These are phyloP conservation scores for Rhinella marina DNA, from an alignment of 2,797 vertebrate genomes.

Conservation along the genomic window DNA sequence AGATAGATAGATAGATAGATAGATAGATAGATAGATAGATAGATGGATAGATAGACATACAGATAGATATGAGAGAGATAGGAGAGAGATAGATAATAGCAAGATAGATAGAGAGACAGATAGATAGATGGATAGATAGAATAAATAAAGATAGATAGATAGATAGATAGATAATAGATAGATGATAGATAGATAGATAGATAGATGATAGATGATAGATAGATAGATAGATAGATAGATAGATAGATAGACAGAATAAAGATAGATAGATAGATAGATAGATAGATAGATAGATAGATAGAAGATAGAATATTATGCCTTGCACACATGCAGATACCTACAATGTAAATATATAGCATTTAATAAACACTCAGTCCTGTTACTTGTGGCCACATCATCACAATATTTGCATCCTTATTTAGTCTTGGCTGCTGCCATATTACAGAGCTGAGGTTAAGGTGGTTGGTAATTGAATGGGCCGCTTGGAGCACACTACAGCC, in stretches of 20 bases:
- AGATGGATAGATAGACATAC: no score
- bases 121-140: background rate
- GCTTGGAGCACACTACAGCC: conserved; percentile 60
- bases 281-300: conserved; percentile 12
- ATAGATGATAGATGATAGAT: no score
- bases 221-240: background rate
- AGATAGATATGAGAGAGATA: no score
- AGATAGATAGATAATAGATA: background rate
- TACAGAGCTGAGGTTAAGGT: background rate
- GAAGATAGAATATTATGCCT: background rate
- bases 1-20: no score
- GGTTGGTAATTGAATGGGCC: conserved; percentile 33
- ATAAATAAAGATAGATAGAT: background rate
- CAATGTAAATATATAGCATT: background rate
- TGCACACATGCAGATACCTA: no score
- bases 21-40: no score
- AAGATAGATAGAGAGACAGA: background rate
- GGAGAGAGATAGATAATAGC: background rate
- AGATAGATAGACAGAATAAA: background rate
- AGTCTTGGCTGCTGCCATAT: background rate
- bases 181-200: background rate
- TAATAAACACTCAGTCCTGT: background rate
- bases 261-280: conserved; percentile 4
- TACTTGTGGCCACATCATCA: background rate
- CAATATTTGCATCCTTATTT: background rate